Conservation (phyloP, 2,113 vertebrate genomes). For the Cyanoramphus novaezelandiae region DNA sequence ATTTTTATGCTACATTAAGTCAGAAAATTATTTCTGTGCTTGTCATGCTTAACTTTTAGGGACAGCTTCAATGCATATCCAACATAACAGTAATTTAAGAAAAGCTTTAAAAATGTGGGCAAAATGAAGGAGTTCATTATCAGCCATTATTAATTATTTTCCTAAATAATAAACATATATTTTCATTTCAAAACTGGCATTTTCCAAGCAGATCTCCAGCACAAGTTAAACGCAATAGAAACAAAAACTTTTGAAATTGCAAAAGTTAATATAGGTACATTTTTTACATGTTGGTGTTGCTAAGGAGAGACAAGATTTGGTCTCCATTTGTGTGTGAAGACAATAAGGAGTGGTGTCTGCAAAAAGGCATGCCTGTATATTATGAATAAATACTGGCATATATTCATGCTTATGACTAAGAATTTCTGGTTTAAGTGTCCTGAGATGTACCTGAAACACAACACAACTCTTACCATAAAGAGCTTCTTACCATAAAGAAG, state of each 20-base stretch:
- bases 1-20: slow-evolving; percentile 34
- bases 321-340: not conserved
- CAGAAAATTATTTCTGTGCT: slow-evolving; percentile 14
- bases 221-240: not conserved
- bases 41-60: not conserved
- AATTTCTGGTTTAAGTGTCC: not conserved
- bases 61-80: not conserved
- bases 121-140: not conserved
- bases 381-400: not conserved
- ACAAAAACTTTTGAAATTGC: not conserved
- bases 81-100: not conserved
- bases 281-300: not conserved
- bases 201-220: not conserved
- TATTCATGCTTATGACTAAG: not conserved
- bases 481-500: not conserved
- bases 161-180: not conserved
- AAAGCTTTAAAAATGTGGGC: not conserved
- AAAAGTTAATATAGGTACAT: not conserved
- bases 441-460: not conserved
- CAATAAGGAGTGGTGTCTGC: not conserved
- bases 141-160: not conserved
- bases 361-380: not conserved
- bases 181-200: not conserved
- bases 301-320: not conserved
- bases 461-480: not conserved